Evolutionary conservation across 2,797 vertebrate genomes (phyloP), one percentile per base, ranked within the genome.

Genomic region (Rallus crepitans): DNA sequence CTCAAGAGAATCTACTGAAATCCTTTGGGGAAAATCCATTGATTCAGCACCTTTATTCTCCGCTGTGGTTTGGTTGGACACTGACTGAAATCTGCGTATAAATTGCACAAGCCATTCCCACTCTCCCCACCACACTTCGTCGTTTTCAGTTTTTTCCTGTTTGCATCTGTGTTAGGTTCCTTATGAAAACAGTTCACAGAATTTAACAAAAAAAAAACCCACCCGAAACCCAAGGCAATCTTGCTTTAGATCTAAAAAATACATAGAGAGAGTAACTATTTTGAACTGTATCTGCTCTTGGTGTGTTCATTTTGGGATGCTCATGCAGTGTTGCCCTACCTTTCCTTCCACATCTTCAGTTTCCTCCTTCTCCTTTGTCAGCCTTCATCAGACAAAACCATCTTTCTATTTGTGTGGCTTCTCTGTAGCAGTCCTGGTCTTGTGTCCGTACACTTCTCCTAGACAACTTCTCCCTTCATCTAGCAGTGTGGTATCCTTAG

Each of bases 301-400:
- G 14, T 28, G 11, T 61, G 2, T 52, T 91, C 12, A 33, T 78
- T 89, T 87, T 42, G 72, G 53, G 30, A 45, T 3, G 1, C 20
- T 30, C 0, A 0, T 82, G 45, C 28, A 35, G 13, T 70, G 18
- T 8, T 56, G 14, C 30, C 69, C 12, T 25, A 48, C 76, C 6
- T 2, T 65, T 84, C 21, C 25, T 35, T 66, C 24, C 11, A 27
- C 8, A n/a, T 73, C 45, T 59, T 85, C 15, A 60, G 5, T 68
- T 84, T 89, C 15, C 16, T 24, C 21, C 42, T 77, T 87, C 85
- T 60, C 27, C 37, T 57, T 86, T 79, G 52, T 45, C 39, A 83
- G 50, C 31, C 23, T 77, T 75, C 55, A 35, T 37, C 39, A 40
- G 48, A 12, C 25, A 84, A 66, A 55, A 30, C 52, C 35, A n/a